Base-by-base conservation (phyloP, 1,140 invertebrate species). In the Ceratina calcarata region DNA sequence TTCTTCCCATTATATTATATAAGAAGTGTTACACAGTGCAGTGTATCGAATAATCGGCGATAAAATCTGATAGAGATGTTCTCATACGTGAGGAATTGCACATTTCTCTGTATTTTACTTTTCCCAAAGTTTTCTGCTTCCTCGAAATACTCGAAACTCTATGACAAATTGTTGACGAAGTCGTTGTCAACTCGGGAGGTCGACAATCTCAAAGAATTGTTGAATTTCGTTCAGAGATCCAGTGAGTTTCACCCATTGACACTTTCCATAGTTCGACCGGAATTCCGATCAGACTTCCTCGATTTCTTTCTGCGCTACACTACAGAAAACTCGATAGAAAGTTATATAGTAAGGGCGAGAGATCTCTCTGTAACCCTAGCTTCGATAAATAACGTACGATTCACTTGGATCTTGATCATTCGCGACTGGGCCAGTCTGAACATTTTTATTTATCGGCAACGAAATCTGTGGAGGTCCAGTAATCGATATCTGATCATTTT, bases 321-420 rank as follows among this genome's bases (percentile, higher is more conserved):
- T 20, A 20, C 12, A 0, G 62, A 70, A 0, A 65, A 78, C 22
- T 67, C 71, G 18, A 79, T 82, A 16, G 53, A 80, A 15, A 49
- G 37, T 0, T 86, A 82, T 24, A 81, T 73, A 16, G 65, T 84
- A 6, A 65, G 60, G 1, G 55, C 15, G 10, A 82, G 32, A 1
- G 49, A 86, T 12, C 27, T 87, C 18, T 71, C 72, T 6, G 24
- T 15, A 1, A 57, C 45, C 3, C 24, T 13, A 0, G 58, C 24
- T 0, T 78, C 71, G 84, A 80, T 64, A 22, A 49, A 60, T 27
- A 69, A 67, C 0, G 1, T 49, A 0, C 60, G 53, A 3, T 24
- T 85, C 27, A 88, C 84, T 0, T 87, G 87, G 86, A 79, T 84
- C 10, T 61, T 88, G n/a, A 10, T 84, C 13, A 20, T 88, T 20